A percentile compares a stretch with the other conserved stretches of the same genome.
Conservation (phyloP, 2,888 invertebrate species). For the Cantharis nigra region DNA sequence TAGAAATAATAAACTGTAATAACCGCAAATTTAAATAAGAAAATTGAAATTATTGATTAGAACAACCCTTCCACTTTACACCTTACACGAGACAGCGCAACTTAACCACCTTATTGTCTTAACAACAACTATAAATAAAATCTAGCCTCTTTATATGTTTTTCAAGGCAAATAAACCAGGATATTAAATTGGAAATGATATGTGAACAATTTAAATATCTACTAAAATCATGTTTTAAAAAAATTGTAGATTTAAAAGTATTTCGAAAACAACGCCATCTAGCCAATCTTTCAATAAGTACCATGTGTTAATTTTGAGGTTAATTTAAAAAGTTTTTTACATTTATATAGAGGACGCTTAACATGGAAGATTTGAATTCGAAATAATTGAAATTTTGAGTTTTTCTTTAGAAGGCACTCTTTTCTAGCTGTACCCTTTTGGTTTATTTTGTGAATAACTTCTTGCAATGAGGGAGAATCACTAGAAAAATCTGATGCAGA, state of each 20-base stretch:
- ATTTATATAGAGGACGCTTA: background rate
- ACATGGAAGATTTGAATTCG: too few species aligned
- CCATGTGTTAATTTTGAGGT: background rate
- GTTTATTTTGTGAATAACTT: too few species aligned
- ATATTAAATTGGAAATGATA: background rate
- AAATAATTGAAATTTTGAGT: too few species aligned
- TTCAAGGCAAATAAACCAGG: background rate
- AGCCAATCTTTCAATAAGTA: background rate
- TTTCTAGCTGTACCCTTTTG: too few species aligned
- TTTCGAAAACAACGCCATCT: background rate
- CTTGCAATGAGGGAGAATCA: too few species aligned
- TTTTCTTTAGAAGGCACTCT: too few species aligned
- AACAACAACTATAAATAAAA: background rate
- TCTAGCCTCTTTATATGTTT: background rate
- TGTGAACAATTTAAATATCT: background rate
- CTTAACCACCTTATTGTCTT: background rate
- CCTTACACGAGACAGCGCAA: background rate
- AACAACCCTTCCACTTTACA: slow-evolving; percentile 1
- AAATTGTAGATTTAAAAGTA: background rate
- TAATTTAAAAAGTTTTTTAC: background rate
- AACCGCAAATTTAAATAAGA: background rate
- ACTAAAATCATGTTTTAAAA: background rate
- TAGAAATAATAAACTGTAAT: background rate
- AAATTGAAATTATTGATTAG: slow-evolving; percentile 25
- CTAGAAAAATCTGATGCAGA: too few species aligned